phyloP scores from a whole-genome alignment of 2,113 vertebrate genomes.

The Trachemys scripta region DNA sequence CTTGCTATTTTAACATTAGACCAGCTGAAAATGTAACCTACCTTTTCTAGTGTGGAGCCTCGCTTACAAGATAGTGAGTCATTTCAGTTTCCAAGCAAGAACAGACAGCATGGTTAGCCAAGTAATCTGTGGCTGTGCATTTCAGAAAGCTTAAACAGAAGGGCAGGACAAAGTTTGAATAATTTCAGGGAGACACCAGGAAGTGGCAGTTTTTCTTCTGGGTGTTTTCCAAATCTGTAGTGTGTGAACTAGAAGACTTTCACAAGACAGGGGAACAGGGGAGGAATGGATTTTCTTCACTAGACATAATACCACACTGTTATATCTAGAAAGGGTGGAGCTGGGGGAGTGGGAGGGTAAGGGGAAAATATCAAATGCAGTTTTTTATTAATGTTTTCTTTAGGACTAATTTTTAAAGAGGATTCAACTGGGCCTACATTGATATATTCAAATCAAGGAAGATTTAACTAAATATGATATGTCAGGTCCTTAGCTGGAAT shows the following conservation, averaged over 20 bases:
- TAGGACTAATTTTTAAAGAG: not conserved
- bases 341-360: not conserved
- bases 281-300: not conserved
- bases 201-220: not conserved
- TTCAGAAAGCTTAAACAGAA: constrained; percentile 31
- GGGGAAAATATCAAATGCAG: not conserved
- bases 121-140: not conserved
- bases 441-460: not conserved
- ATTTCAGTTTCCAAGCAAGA: not conserved
- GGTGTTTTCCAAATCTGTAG: not conserved
- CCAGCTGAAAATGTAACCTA: constrained; percentile 27
- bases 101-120: not conserved
- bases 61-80: not conserved
- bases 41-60: not conserved
- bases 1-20: constrained; percentile 56
- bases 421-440: not conserved
- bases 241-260: not conserved
- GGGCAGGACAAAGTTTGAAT: not conserved
- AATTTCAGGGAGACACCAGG: constrained; percentile 14
- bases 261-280: not conserved
- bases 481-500: not conserved
- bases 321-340: not conserved
- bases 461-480: not conserved
- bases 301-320: not conserved
- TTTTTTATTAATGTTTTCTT: constrained; percentile 49